Percentiles rank a stretch among this genome's conserved stretches.
Evolutionary conservation across 2,888 invertebrate genomes (phyloP).

Genomic region (Escarpia spicata): DNA sequence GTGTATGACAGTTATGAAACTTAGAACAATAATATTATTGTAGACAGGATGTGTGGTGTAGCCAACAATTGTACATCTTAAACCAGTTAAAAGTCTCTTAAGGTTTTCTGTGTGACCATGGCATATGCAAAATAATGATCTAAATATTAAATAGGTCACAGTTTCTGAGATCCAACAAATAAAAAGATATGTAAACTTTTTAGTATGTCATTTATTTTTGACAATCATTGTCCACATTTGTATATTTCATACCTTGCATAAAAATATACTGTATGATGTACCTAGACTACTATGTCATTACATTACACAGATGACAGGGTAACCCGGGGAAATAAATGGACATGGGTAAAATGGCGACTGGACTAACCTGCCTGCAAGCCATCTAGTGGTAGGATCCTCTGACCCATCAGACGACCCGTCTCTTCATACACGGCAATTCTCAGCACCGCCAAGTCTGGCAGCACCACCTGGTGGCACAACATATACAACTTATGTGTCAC

Average conservation of each 20-base stretch:
- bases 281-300: background rate
- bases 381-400: slow-evolving; percentile 95
- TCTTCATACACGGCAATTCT: slow-evolving; percentile 99
- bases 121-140: background rate
- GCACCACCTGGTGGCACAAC: slow-evolving; percentile 78
- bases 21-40: no score
- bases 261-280: background rate
- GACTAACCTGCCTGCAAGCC: slow-evolving; percentile 83
- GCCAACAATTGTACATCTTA: no score
- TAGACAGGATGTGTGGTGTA: no score
- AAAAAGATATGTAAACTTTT: background rate
- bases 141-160: background rate
- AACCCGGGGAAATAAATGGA: background rate
- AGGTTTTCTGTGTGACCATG: no score
- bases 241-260: background rate
- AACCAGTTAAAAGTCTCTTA: no score
- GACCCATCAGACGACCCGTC: slow-evolving; percentile 93
- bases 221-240: background rate
- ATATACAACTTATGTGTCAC: background rate
- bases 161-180: no score
- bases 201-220: background rate
- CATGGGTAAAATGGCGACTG: background rate
- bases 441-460: slow-evolving; percentile 96
- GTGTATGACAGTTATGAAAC: no score
- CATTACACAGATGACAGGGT: background rate